A percentile compares a stretch with the other conserved stretches of the same genome.
Conservation (phyloP, 2,888 invertebrate species). For the Tenthredo mesomela region DNA sequence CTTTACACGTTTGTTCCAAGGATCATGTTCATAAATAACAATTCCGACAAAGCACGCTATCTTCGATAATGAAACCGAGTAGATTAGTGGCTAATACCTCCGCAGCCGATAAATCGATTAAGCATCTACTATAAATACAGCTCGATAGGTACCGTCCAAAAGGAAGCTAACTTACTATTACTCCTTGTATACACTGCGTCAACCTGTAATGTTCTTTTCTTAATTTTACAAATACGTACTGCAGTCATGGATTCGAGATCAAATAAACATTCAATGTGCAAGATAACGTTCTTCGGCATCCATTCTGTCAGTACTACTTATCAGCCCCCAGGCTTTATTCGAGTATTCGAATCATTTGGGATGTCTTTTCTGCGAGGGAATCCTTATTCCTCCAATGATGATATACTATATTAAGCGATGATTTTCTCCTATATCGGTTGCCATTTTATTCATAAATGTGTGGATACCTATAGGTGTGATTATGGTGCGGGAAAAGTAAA, state of each 20-base stretch:
- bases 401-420: background rate
- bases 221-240: background rate
- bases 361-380: background rate
- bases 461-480: too few relatives aligned
- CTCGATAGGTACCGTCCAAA: background rate
- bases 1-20: conserved; percentile 15
- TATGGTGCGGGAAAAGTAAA: background rate
- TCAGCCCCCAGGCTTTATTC: background rate
- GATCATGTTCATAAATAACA: conserved; percentile 45
- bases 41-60: conserved; percentile 51
- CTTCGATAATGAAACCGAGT: conserved; percentile 51
- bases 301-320: too few relatives aligned
- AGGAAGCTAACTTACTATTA: background rate
- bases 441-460: background rate
- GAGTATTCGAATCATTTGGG: background rate
- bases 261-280: background rate
- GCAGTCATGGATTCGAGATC: background rate
- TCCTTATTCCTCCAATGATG: background rate
- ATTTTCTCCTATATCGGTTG: background rate
- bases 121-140: conserved; percentile 40
- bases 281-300: too few relatives aligned
- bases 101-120: conserved; percentile 49
- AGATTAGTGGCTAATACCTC: conserved; percentile 50
- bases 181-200: background rate
- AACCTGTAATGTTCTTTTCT: background rate